These are phyloP conservation scores for Corythaixoides concolor DNA, from an alignment of 2,113 vertebrate genomes.

Conservation along the genomic window DNA sequence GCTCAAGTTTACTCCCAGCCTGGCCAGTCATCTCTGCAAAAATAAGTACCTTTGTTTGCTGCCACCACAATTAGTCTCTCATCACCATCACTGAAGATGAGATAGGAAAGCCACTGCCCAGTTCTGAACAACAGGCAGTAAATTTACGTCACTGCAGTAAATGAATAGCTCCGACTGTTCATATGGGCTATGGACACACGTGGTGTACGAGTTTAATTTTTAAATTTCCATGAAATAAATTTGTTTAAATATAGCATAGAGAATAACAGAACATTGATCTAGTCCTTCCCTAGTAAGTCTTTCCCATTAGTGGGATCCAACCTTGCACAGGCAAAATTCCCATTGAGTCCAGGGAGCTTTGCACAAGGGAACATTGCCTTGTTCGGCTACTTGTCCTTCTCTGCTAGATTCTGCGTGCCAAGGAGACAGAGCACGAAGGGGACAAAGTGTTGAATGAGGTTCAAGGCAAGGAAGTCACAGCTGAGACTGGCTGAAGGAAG, in stretches of 20 bases:
- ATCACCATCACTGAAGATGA: slow-evolving; percentile 39
- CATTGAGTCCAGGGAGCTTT: neutral
- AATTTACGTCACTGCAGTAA: neutral
- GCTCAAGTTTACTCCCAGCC: slow-evolving; percentile 48
- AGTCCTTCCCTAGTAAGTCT: neutral
- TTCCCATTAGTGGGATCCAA: slow-evolving; percentile 16
- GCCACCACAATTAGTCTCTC: slow-evolving; percentile 56
- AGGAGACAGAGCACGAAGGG: neutral
- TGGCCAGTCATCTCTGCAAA: slow-evolving; percentile 14
- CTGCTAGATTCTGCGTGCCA: rapidly evolving
- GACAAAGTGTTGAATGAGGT: neutral
- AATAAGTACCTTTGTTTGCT: slow-evolving; percentile 59
- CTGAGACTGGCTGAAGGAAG: neutral
- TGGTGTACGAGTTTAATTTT: neutral
- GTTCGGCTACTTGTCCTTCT: neutral
- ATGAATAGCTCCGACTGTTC: slow-evolving; percentile 43
- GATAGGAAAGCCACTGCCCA: slow-evolving; percentile 11
- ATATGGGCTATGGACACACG: neutral
- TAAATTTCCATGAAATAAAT: slow-evolving; percentile 18
- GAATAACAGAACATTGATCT: slow-evolving; percentile 37
- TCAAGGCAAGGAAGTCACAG: neutral
- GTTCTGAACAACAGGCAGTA: neutral
- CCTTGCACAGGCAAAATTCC: neutral
- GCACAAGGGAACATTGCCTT: neutral
- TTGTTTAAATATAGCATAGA: slow-evolving; percentile 34